Evolutionary conservation across 2,113 vertebrate species (phyloP).

Genomic region (Toxotes jaculatrix): DNA sequence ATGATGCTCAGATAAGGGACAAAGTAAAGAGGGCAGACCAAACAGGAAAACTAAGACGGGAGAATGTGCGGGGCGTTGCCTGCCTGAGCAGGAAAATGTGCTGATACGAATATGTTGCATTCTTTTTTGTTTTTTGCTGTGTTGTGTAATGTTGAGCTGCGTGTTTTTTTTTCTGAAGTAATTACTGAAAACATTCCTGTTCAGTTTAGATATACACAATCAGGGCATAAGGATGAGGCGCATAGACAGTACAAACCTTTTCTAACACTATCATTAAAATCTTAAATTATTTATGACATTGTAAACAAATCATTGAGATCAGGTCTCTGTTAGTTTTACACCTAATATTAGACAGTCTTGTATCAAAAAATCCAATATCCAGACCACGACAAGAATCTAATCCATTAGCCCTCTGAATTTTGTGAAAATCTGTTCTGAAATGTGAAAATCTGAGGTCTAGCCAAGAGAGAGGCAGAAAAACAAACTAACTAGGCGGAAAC

Average conservation of each 20-base stretch:
- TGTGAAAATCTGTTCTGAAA: constrained; percentile 30
- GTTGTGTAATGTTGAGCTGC: constrained; percentile 15
- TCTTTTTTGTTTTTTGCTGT: constrained; percentile 28
- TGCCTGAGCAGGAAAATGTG: constrained; percentile 70
- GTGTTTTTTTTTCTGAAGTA: constrained; percentile 1
- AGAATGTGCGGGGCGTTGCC: constrained; percentile 78
- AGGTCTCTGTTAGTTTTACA: constrained; percentile 6
- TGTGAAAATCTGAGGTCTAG: constrained; percentile 11
- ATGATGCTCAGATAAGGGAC: constrained; percentile 84
- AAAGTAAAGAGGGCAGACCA: constrained; percentile 85
- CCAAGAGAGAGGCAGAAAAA: constrained; percentile 10
- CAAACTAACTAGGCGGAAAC: neutral
- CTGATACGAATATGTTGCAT: constrained; percentile 61
- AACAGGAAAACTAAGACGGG: constrained; percentile 83
- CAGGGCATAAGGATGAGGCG: neutral
- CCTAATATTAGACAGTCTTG: neutral
- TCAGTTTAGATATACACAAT: neutral
- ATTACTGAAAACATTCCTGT: neutral
- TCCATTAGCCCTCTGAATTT: constrained; percentile 22
- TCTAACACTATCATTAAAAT: neutral
- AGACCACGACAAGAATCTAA: neutral
- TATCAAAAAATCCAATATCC: constrained; percentile 2
- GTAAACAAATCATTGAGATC: neutral
- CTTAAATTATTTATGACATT: neutral
- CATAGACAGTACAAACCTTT: neutral